A percentile compares a stretch with the other conserved stretches of the same genome.
These are phyloP conservation scores for Stomatorhinus ivindoensis DNA, from an alignment of 2,113 vertebrate species.

Conservation along the genomic window DNA sequence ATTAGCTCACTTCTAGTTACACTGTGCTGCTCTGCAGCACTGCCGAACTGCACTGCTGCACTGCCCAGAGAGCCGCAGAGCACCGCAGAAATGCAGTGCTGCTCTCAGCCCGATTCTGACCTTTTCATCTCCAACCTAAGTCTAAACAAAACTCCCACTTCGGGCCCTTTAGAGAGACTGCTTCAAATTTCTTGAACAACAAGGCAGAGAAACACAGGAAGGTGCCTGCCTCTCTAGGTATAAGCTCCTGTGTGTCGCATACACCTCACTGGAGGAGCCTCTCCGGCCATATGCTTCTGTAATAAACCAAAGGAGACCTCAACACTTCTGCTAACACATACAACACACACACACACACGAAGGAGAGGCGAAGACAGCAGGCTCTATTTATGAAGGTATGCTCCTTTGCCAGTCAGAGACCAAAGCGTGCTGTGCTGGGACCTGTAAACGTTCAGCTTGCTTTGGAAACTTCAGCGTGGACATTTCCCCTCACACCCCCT, in stretches of 20 bases:
- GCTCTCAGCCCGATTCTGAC: constrained; percentile 35
- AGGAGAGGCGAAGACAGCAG: not conserved
- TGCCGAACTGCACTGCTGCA: not conserved
- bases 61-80: constrained; percentile 28
- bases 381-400: not conserved
- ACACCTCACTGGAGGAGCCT: not conserved
- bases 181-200: not conserved
- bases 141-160: constrained; percentile 32
- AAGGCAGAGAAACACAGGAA: constrained; percentile 9
- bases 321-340: not conserved
- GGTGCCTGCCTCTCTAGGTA: not conserved
- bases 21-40: not conserved
- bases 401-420: not conserved
- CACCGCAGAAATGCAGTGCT: constrained; percentile 17
- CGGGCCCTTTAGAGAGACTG: constrained; percentile 9
- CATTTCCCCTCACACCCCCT: not conserved
- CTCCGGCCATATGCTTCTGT: not conserved
- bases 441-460: not conserved
- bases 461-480: not conserved
- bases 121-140: constrained; percentile 23
- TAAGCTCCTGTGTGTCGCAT: not conserved
- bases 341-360: too few species aligned
- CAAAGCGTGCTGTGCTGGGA: not conserved
- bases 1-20: not conserved
- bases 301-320: not conserved